These are phyloP conservation scores for Leptinotarsa lineolata DNA, from an alignment of 1,140 invertebrate species.

Conservation along the genomic window DNA sequence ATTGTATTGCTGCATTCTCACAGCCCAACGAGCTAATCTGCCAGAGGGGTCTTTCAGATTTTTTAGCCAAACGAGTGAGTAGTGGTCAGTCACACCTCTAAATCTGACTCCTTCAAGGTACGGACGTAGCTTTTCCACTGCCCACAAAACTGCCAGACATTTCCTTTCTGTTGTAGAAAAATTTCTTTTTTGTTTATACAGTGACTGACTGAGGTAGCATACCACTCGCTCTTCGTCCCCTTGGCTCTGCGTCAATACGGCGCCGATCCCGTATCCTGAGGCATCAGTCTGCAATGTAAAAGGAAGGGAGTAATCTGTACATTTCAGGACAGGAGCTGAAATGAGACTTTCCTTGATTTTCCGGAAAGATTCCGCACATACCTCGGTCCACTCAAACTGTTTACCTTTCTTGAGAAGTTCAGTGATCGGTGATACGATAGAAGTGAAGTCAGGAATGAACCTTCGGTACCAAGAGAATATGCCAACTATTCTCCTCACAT, in stretches of 20 bases:
- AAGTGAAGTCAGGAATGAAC: slow-evolving; percentile 25
- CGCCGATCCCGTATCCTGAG: slow-evolving; percentile 33
- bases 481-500: not conserved
- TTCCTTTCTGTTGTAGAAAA: slow-evolving; percentile 54
- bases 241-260: slow-evolving; percentile 40
- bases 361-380: too few relatives aligned
- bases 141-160: slow-evolving; percentile 53
- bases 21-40: too few relatives aligned
- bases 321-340: slow-evolving; percentile 35
- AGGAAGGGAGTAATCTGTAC: slow-evolving; percentile 40
- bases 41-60: slow-evolving; percentile 32
- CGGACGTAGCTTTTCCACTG: too few relatives aligned
- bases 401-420: slow-evolving; percentile 39
- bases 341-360: slow-evolving; percentile 38
- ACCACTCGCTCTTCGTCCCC: slow-evolving; percentile 41
- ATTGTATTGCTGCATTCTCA: too few relatives aligned
- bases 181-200: slow-evolving; percentile 58
- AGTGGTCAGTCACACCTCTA: slow-evolving; percentile 58
- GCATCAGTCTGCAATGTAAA: too few relatives aligned
- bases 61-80: slow-evolving; percentile 53
- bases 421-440: slow-evolving; percentile 34
- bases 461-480: slow-evolving; percentile 38
- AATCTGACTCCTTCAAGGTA: slow-evolving; percentile 53
- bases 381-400: slow-evolving; percentile 28
- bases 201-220: slow-evolving; percentile 44